A percentile compares a stretch with the other conserved stretches of the same genome.
Evolutionary conservation across 1,140 invertebrate species (phyloP).

Genomic region (Aporrectodea caliginosa): DNA sequence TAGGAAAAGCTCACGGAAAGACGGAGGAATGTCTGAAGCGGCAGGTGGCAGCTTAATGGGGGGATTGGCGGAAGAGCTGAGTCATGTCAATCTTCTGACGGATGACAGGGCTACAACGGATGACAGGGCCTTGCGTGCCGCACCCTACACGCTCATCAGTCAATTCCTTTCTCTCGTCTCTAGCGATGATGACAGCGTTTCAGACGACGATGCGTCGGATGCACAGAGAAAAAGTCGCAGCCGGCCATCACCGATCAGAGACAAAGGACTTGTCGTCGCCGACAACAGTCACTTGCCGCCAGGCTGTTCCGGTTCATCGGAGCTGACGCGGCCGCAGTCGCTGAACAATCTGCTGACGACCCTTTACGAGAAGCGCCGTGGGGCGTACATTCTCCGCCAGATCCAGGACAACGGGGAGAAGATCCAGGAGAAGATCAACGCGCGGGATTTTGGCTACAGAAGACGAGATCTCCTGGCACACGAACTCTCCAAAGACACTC

Average conservation of each 20-base stretch:
- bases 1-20: background rate
- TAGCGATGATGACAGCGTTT: slow-evolving; percentile 44
- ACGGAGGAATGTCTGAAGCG: background rate
- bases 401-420: slow-evolving; percentile 29
- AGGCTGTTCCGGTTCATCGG: background rate
- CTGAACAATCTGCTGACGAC: slow-evolving; percentile 17
- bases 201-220: slow-evolving; percentile 38
- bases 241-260: background rate
- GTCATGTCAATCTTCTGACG: slow-evolving; percentile 40
- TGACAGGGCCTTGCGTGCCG: slow-evolving; percentile 51
- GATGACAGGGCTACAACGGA: slow-evolving; percentile 43
- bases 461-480: slow-evolving; percentile 16
- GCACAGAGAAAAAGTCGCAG: slow-evolving; percentile 21
- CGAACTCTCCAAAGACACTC: slow-evolving; percentile 5
- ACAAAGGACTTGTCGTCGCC: background rate
- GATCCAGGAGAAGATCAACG: slow-evolving; percentile 20
- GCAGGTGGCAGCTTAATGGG: background rate
- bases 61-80: slow-evolving; percentile 41
- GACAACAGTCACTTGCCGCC: background rate
- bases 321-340: slow-evolving; percentile 7
- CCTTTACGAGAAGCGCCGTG: slow-evolving; percentile 17
- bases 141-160: slow-evolving; percentile 53
- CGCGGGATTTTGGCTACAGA: slow-evolving; percentile 18
- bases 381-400: slow-evolving; percentile 24
- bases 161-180: slow-evolving; percentile 50